Evolutionary conservation across 2,888 invertebrate species (phyloP).

Genomic region (Brachylomia viminalis): DNA sequence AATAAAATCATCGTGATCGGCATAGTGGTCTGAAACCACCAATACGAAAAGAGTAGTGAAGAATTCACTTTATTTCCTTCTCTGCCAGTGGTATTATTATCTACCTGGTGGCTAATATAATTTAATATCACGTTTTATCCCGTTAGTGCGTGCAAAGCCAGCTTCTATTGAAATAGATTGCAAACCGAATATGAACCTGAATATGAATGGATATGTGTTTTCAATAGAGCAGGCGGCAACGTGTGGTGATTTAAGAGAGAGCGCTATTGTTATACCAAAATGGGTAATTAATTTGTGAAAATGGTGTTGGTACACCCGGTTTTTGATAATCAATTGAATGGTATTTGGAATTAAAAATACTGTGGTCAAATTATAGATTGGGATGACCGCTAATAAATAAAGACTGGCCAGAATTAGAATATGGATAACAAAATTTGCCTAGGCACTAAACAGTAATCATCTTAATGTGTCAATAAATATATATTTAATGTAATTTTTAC

Average conservation of each 20-base stretch:
- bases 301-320: not conserved
- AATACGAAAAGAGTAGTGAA: not conserved
- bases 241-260: conserved; percentile 38
- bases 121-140: not conserved
- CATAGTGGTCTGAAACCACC: not conserved
- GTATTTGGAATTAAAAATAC: not conserved
- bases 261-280: conserved; percentile 38
- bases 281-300: conserved; percentile 30
- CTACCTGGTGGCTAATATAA: not conserved
- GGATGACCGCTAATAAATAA: too few species aligned
- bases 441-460: too few species aligned
- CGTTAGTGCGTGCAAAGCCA: too few species aligned
- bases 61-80: not conserved
- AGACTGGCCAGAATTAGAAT: too few species aligned
- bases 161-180: conserved; percentile 14
- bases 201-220: conserved; percentile 42
- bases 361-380: too few species aligned
- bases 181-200: conserved; percentile 20
- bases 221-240: conserved; percentile 46
- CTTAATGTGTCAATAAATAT: too few species aligned
- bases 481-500: too few species aligned
- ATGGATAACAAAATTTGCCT: too few species aligned
- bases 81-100: not conserved
- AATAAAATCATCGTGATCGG: not conserved
- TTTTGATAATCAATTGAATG: not conserved